Evolutionary conservation across 2,113 vertebrate genomes (phyloP).

Genomic region (Zapornia atra): DNA sequence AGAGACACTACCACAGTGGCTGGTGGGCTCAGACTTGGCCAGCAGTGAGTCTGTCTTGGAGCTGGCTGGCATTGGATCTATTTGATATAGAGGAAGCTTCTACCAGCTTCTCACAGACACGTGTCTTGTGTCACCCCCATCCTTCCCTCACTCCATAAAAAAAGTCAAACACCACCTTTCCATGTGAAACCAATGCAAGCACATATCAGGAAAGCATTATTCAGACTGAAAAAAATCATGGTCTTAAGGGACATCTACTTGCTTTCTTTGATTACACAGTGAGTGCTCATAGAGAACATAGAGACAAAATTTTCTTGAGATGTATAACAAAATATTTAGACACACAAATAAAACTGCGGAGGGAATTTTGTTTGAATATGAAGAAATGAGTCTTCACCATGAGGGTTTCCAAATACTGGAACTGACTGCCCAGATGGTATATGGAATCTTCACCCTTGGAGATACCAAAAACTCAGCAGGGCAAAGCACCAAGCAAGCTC

Average conservation of each 20-base stretch:
- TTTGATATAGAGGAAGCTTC: no score
- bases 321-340: background rate
- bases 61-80: no score
- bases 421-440: background rate
- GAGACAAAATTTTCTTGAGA: background rate
- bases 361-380: background rate
- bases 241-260: background rate
- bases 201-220: background rate
- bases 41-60: no score
- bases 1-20: no score
- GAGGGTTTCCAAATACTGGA: background rate
- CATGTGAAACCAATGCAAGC: background rate
- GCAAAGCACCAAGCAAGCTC: background rate
- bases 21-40: no score
- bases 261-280: background rate
- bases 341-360: background rate
- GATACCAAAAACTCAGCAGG: background rate
- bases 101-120: no score
- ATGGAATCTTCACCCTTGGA: background rate
- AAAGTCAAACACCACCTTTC: no score
- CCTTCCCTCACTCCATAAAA: no score
- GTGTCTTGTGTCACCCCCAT: no score
- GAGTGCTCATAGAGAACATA: background rate
- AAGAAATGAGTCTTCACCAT: background rate
- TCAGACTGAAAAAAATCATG: background rate